A percentile compares a stretch with the other conserved stretches of the same genome.
Conservation (phyloP, 2,888 invertebrate species). For the Elmis aenea region DNA sequence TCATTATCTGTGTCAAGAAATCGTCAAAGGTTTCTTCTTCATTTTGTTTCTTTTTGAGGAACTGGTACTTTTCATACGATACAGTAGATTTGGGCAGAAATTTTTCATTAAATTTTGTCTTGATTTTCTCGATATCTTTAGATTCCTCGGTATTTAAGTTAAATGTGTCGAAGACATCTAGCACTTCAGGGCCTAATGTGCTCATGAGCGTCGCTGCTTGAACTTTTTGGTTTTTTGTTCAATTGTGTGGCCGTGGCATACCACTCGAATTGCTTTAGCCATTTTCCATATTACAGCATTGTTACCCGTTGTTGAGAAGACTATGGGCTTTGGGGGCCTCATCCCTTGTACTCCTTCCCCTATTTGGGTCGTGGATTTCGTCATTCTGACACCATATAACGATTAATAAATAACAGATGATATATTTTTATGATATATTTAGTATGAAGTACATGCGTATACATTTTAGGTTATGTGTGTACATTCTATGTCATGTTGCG, state of each 20-base stretch:
- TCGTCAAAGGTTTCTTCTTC: conserved; percentile 19
- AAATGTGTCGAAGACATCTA: conserved; percentile 16
- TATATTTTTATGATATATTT: too few species aligned
- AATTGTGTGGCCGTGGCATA: conserved; percentile 18
- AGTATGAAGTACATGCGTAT: too few species aligned
- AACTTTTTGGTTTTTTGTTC: conserved; percentile 14
- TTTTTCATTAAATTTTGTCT: conserved; percentile 21
- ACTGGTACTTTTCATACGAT: conserved; percentile 23
- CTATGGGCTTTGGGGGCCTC: too few species aligned
- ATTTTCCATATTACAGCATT: too few species aligned
- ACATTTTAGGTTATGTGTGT: too few species aligned
- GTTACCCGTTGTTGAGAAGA: too few species aligned
- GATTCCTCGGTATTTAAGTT: conserved; percentile 12
- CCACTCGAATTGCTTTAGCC: conserved; percentile 20
- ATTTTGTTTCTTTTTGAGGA: conserved; percentile 24
- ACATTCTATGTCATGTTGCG: too few species aligned
- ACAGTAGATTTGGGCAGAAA: conserved; percentile 24
- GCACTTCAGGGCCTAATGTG: conserved; percentile 15
- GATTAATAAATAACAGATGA: too few species aligned
- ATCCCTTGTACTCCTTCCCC: too few species aligned
- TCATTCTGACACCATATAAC: too few species aligned
- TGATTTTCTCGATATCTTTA: conserved; percentile 13
- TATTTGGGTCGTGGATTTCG: too few species aligned
- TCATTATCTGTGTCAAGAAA: conserved; percentile 16
- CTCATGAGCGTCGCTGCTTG: conserved; percentile 21